Percentiles rank a stretch among this genome's conserved stretches.
Evolutionary conservation across 53 echinoderm and acorn worm species (phyloP).

Genomic region (Stichopus horrens): DNA sequence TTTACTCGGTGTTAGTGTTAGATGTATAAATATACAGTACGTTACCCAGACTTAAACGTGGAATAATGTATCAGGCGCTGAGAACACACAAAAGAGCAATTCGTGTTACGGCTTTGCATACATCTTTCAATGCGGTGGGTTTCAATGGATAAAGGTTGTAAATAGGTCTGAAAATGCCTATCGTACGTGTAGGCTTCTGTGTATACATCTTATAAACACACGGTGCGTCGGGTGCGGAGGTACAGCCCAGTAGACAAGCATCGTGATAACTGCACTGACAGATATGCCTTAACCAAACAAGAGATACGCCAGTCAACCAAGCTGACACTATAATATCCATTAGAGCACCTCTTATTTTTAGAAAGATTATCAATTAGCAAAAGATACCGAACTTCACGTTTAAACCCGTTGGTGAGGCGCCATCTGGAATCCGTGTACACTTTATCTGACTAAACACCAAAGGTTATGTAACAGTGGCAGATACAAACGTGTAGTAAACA

Average conservation of each 20-base stretch:
- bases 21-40: background rate
- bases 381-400: background rate
- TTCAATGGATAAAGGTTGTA: no score
- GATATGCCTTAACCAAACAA: background rate
- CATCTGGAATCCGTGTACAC: background rate
- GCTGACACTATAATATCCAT: background rate
- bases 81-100: background rate
- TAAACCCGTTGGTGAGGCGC: background rate
- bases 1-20: background rate
- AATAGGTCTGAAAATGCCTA: no score
- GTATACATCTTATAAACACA: background rate
- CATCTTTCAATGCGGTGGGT: background rate
- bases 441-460: background rate
- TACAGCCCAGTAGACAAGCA: background rate
- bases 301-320: background rate
- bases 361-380: background rate
- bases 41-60: background rate
- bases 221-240: background rate
- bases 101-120: background rate
- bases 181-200: background rate
- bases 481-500: no score
- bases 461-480: no score
- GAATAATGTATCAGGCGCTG: background rate
- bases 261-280: background rate
- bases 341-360: background rate